phyloP scores from a whole-genome alignment of 2,888 invertebrate genomes.

The Dryobota labecula region DNA sequence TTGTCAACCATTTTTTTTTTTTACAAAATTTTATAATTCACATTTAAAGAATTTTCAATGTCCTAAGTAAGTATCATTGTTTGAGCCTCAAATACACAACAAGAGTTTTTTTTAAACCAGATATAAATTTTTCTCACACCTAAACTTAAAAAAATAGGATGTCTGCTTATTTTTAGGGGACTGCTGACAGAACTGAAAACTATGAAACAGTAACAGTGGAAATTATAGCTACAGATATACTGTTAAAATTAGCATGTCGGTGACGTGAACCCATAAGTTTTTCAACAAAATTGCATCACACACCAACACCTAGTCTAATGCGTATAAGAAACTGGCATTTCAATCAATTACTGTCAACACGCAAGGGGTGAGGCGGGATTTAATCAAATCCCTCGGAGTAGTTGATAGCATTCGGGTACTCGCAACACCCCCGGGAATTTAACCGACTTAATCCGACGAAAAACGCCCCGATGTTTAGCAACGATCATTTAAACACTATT shows the following conservation, averaged over 20 bases:
- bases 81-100: too few species aligned
- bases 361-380: constrained; percentile 85
- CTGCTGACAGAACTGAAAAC: not conserved
- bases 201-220: not conserved
- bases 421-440: constrained; percentile 82
- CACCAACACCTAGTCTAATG: constrained; percentile 24
- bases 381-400: constrained; percentile 86
- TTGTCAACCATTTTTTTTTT: not conserved
- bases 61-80: not conserved
- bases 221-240: not conserved
- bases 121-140: not conserved
- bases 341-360: constrained; percentile 89
- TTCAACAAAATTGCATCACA: constrained; percentile 32
- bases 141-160: too few species aligned
- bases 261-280: not conserved
- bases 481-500: constrained; percentile 87
- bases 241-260: not conserved
- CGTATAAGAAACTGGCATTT: constrained; percentile 71
- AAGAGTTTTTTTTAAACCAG: not conserved
- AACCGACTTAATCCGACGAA: constrained; percentile 78
- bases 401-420: constrained; percentile 86
- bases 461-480: constrained; percentile 87
- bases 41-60: not conserved
- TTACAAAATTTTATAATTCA: not conserved
- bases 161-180: too few species aligned